These are phyloP conservation scores for Axis porcinus DNA, from an alignment of 2,113 vertebrate species.

Conservation along the genomic window DNA sequence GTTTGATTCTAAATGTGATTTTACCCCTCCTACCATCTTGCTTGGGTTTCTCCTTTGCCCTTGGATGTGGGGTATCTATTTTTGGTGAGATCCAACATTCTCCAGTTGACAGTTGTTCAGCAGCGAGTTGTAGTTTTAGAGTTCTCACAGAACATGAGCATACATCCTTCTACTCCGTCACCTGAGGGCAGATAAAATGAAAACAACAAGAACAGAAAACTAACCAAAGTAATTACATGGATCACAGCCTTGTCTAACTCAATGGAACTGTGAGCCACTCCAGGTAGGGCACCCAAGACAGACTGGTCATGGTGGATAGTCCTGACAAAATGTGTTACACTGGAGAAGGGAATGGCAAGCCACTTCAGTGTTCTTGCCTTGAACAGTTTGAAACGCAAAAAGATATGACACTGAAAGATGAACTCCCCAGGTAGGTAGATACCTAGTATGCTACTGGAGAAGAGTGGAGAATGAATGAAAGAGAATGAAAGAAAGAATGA, in stretches of 20 bases:
- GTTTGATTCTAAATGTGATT: background rate
- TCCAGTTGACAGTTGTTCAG: background rate
- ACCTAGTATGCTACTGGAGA: background rate
- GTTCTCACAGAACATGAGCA: background rate
- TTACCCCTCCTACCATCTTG: background rate
- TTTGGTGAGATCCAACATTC: background rate
- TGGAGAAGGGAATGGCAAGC: background rate
- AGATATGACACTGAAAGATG: background rate
- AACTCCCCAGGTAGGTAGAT: background rate
- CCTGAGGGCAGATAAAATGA: background rate
- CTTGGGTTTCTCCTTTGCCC: background rate
- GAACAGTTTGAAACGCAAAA: background rate
- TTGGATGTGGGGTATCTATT: background rate
- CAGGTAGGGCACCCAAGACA: background rate
- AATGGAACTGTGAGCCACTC: background rate
- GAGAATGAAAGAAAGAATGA: background rate
- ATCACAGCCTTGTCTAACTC: background rate
- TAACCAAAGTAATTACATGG: background rate
- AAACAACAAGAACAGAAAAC: background rate
- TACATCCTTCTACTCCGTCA: background rate
- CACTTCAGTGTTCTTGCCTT: background rate
- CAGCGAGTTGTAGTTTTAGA: background rate
- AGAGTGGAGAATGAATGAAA: background rate
- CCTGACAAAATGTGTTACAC: background rate
- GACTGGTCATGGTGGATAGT: fast-evolving